Evolutionary conservation across 2,797 vertebrate species (phyloP), one percentile per base, ranked within the genome.

Genomic region (Acanthiza pusilla): DNA sequence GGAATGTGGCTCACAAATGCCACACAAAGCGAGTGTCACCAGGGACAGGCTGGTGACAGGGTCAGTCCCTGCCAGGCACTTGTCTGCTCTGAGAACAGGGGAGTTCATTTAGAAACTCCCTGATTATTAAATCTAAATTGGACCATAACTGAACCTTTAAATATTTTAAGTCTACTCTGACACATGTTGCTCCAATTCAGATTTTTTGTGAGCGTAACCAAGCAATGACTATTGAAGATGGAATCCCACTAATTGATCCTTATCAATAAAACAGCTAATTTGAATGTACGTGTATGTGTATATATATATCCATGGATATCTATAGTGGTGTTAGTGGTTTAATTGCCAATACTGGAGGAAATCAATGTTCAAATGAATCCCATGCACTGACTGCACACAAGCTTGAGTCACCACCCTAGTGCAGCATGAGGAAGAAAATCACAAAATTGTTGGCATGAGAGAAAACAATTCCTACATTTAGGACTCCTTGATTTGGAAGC

Each of bases 81-180:
- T 74, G 29, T 84, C 85, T 78, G 26, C 45, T 45, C 76, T 45
- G 63, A 84, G 73, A 94, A 78, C 38, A 71, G 63, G 12, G 22
- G 79, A 82, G 42, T 76, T 94, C 88, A 43, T 89, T 84, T 57
- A 73, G 51, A 48, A 94, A 2, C 67, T 91, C 53, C 58, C 53
- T 82, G 50, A 66, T 76, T 90, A 90, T 85, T 86, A 91, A 88
- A 89, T 82, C 51, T 72, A 85, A 89, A 91, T 65, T 72, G 54
- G 60, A 71, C 62, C 57, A 25, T 32, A 91, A 95, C 23, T 32
- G 71, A 95, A 74, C 27, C 45, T 71, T 71, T 71, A 89, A 87
- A 82, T 73, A 70, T 27, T 61, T 77, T 36, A 71, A 27, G 48
- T 40, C 53, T 93, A 19, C 74, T 92, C 60, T 77, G 71, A 83